A percentile compares a stretch with the other conserved stretches of the same genome.
Evolutionary conservation across 2,888 invertebrate genomes (phyloP).

Genomic region (Elgonia sp.): DNA sequence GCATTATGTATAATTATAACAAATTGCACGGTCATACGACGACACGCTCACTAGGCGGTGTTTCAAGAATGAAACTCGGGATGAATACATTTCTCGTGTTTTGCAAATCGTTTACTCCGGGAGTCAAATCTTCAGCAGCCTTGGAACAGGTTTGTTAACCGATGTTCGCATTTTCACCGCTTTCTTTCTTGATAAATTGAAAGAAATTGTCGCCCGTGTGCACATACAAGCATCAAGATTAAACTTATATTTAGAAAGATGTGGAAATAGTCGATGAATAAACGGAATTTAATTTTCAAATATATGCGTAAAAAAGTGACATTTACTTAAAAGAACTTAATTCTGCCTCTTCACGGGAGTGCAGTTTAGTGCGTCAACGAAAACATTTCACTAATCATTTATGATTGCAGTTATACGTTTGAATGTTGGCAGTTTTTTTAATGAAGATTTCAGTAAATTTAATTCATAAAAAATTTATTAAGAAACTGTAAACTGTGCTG

Average conservation of each 20-base stretch:
- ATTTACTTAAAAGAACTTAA: background rate
- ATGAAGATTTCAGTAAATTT: too few relatives aligned
- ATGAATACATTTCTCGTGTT: constrained; percentile 42
- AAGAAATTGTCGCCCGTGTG: constrained; percentile 48
- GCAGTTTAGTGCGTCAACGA: too few relatives aligned
- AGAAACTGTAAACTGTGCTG: background rate
- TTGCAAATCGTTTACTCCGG: constrained; percentile 48
- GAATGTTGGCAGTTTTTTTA: too few relatives aligned
- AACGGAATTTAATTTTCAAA: constrained; percentile 29
- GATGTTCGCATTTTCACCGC: constrained; percentile 83
- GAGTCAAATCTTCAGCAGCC: constrained; percentile 50
- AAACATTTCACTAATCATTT: background rate
- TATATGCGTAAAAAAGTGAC: background rate
- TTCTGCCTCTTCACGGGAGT: background rate
- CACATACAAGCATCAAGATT: constrained; percentile 45
- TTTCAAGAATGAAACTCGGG: constrained; percentile 35
- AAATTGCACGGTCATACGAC: constrained; percentile 24
- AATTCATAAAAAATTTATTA: too few relatives aligned
- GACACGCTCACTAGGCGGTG: background rate
- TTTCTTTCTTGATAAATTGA: constrained; percentile 81
- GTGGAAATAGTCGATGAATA: constrained; percentile 48
- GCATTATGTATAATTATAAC: constrained; percentile 29
- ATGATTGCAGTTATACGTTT: background rate
- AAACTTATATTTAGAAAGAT: constrained; percentile 54
- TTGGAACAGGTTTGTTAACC: constrained; percentile 81